Conservation (phyloP, 1,140 invertebrate species). For the Philopotamus ludificatus region DNA sequence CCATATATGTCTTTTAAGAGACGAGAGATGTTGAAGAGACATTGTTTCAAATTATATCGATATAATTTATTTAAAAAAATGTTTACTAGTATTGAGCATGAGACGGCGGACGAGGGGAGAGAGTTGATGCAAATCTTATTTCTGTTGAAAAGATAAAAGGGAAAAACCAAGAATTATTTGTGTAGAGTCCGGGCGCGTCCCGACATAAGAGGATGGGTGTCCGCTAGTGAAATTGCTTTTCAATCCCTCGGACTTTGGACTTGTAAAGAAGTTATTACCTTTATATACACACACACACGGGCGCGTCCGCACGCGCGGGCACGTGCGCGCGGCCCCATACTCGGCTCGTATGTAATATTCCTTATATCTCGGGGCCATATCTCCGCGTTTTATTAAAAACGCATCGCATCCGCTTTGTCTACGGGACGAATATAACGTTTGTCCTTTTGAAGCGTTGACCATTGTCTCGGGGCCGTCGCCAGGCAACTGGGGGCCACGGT, state of each 20-base stretch:
- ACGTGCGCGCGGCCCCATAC: neutral
- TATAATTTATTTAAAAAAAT: no score
- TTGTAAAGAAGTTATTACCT: slow-evolving; percentile 63
- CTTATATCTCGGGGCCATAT: slow-evolving; percentile 40
- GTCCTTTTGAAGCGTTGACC: slow-evolving; percentile 30
- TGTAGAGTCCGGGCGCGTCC: slow-evolving; percentile 31
- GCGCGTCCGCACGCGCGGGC: slow-evolving; percentile 41
- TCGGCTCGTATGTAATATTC: slow-evolving; percentile 29
- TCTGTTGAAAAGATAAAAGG: slow-evolving; percentile 2
- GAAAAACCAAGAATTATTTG: slow-evolving; percentile 23
- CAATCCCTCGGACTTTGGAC: slow-evolving; percentile 61
- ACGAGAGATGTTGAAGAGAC: no score
- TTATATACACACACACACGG: slow-evolving; percentile 54
- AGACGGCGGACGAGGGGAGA: neutral
- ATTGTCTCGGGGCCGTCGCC: slow-evolving; percentile 29
- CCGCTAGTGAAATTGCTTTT: slow-evolving; percentile 59
- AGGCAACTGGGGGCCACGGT: neutral
- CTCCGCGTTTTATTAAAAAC: slow-evolving; percentile 42
- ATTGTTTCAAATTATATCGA: no score
- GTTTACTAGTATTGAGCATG: no score
- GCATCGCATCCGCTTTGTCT: slow-evolving; percentile 41
- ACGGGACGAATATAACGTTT: slow-evolving; percentile 3
- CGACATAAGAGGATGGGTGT: slow-evolving; percentile 49
- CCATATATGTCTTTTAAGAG: no score
- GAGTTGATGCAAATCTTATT: slow-evolving; percentile 11